Evolutionary conservation across 2,113 vertebrate species (phyloP), one percentile per base, ranked within the genome.

Genomic region (Lasiurus cinereus): DNA sequence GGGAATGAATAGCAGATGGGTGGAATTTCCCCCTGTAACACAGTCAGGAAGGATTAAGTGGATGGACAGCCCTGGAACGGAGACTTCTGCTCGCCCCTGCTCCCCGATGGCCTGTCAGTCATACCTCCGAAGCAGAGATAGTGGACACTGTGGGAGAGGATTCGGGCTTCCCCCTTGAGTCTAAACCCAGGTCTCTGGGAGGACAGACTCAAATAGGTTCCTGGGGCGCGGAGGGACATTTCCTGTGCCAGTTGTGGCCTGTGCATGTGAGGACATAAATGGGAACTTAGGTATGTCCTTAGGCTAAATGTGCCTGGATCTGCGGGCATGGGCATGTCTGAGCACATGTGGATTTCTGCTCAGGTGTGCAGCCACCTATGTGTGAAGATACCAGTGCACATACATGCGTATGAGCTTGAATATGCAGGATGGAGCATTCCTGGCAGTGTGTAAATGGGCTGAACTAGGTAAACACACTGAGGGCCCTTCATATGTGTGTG

Each of bases 31-130:
- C 21, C 62, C 33, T 3, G 1, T 82, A 94, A 92, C 56, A 88
- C 85, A 92, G 95, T 97, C 96, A 95, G 94, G 94, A 96, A 95
- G 91, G 88, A 96, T 96, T 97, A 94, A 90, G 64, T 83, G 69
- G 85, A 95, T 92, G 91, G 90, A 91, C 91, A 95, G 62, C 67
- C 85, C 0, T 1, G 88, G 88, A 92, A 67, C 88, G 62, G 93
- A 87, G 77, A 62, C 84, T 43, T 33, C 73, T 84, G 69, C 56
- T 78, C 46, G 39, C 83, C 72, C 84, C 83, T 67, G 62, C 69
- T 66, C 64, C 21, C 29, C 0, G 12, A 74, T 64, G 62, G 10
- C 78, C 82, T 96, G 96, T 92, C 97, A 96, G 54, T 96, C 84
- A 95, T 9, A 46, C 24, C 67, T 74, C 85, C 74, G 69, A 90